phyloP scores from a whole-genome alignment of 2,113 vertebrate genomes.

The Elachura formosa region DNA sequence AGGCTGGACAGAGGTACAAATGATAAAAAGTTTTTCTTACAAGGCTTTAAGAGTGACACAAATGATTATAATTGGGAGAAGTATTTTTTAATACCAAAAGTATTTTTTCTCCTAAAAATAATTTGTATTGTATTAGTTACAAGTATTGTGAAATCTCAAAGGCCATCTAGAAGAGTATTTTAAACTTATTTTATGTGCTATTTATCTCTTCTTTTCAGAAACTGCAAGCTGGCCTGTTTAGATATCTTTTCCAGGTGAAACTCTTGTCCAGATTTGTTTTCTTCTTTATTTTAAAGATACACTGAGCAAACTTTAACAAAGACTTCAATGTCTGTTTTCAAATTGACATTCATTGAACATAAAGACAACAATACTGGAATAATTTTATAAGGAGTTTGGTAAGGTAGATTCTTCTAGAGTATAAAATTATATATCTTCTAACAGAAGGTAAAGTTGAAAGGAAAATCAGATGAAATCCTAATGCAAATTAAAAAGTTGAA shows the following conservation, averaged over 20 bases:
- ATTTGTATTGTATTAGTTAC: not conserved
- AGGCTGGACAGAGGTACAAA: not conserved
- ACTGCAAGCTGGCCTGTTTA: not conserved
- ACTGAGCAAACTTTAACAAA: not conserved
- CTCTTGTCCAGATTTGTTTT: not conserved
- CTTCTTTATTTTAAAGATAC: not conserved
- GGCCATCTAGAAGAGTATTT: not conserved
- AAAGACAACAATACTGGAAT: not conserved
- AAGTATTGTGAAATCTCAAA: not conserved
- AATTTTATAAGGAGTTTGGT: not conserved
- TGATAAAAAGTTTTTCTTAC: not conserved
- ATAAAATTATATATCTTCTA: not conserved
- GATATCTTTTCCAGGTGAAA: not conserved
- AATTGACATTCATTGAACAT: not conserved
- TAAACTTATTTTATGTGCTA: not conserved
- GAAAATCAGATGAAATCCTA: not conserved
- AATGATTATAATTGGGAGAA: not conserved
- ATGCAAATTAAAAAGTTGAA: not conserved
- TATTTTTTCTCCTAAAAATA: not conserved
- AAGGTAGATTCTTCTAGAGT: not conserved
- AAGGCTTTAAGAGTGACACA: not conserved
- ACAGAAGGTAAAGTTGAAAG: not conserved
- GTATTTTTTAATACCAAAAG: rapidly evolving
- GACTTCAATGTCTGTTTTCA: not conserved
- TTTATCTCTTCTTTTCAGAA: not conserved